A percentile compares a stretch with the other conserved stretches of the same genome.
Evolutionary conservation across 2,888 invertebrate species (phyloP).

Genomic region (Polydrusus pterygomalis): DNA sequence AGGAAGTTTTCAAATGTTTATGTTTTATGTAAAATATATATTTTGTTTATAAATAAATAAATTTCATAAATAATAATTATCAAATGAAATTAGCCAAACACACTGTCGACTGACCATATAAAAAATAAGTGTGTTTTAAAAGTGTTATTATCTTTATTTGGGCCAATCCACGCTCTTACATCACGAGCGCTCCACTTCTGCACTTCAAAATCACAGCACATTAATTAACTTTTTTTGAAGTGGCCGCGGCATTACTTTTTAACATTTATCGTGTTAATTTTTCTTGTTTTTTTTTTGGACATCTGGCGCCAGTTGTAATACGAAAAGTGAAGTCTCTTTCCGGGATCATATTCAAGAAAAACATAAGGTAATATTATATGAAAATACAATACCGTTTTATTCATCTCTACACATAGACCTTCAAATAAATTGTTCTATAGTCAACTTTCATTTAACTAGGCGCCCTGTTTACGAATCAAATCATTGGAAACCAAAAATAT

Average conservation of each 20-base stretch:
- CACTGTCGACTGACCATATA: not conserved
- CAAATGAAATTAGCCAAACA: not conserved
- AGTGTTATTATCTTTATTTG: constrained; percentile 15
- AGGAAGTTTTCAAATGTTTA: too few relatives aligned
- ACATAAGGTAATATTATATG: too few relatives aligned
- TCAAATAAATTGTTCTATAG: too few relatives aligned
- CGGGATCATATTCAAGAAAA: constrained; percentile 36
- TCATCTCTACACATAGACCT: too few relatives aligned
- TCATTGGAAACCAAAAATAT: too few relatives aligned
- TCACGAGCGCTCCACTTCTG: constrained; percentile 47
- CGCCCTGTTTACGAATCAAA: too few relatives aligned
- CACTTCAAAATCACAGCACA: constrained; percentile 52
- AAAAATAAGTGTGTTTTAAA: not conserved
- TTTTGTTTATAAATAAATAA: too few relatives aligned
- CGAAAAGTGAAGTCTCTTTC: constrained; percentile 50
- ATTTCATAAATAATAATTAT: not conserved
- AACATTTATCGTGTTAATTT: constrained; percentile 53
- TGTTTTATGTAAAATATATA: too few relatives aligned
- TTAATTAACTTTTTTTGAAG: constrained; percentile 52
- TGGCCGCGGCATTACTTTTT: constrained; percentile 52
- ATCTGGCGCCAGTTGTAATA: constrained; percentile 53
- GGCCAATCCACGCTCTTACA: constrained; percentile 39
- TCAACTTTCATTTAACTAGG: too few relatives aligned
- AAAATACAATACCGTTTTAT: too few relatives aligned
- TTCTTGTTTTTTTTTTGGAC: constrained; percentile 46